Evolutionary conservation across 2,113 vertebrate species (phyloP).

Genomic region (Hydropotes inermis): DNA sequence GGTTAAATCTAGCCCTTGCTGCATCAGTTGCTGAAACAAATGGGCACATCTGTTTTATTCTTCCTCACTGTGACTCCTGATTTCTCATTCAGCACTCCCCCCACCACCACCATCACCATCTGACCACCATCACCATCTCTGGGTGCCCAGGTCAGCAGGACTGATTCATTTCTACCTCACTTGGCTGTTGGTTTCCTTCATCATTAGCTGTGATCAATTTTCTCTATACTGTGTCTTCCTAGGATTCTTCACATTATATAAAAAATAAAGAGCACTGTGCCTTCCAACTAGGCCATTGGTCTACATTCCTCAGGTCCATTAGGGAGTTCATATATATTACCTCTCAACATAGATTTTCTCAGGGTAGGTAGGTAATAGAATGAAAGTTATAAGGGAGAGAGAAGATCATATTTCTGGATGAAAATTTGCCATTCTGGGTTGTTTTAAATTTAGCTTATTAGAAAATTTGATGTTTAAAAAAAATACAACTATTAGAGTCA

Average conservation of each 20-base stretch:
- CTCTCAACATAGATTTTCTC: not conserved
- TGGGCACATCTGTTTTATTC: not conserved
- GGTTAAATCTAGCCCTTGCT: not conserved
- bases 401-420: not conserved
- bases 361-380: not conserved
- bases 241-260: not conserved
- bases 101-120: not conserved
- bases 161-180: not conserved
- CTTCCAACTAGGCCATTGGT: not conserved
- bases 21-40: not conserved
- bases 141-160: not conserved
- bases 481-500: not conserved
- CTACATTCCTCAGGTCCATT: not conserved
- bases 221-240: not conserved
- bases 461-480: not conserved
- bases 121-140: not conserved
- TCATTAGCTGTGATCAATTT: not conserved
- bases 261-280: not conserved
- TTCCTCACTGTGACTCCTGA: not conserved
- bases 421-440: not conserved
- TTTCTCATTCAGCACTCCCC: not conserved
- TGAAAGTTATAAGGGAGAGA: not conserved
- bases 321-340: not conserved
- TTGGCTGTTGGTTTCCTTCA: not conserved
- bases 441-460: conserved; percentile 26